Conservation (phyloP, 2,888 invertebrate species). For the Silvanus unidentatus region DNA sequence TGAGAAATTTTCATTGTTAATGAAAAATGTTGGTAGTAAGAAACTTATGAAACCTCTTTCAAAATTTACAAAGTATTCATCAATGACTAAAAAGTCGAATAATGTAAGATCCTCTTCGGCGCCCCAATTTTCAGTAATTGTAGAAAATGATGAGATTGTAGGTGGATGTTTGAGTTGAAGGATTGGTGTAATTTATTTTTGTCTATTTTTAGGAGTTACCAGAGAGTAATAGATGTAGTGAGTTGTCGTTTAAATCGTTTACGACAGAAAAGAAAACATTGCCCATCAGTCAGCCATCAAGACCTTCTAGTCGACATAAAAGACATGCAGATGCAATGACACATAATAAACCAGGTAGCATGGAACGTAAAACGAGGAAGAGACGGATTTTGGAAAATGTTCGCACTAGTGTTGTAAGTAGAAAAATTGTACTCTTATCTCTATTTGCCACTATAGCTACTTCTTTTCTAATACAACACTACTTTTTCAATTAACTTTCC, state of each 20-base stretch:
- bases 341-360: slow-evolving; percentile 22
- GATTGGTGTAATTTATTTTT: slow-evolving; percentile 10
- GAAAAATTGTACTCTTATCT: slow-evolving; percentile 7
- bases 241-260: slow-evolving; percentile 32
- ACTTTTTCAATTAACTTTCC: too few species aligned
- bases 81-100: slow-evolving; percentile 16
- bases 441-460: not conserved
- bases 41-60: slow-evolving; percentile 21
- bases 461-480: not conserved
- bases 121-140: slow-evolving; percentile 34
- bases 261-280: slow-evolving; percentile 28
- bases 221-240: slow-evolving; percentile 31
- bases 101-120: slow-evolving; percentile 24
- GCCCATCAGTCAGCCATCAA: slow-evolving; percentile 16
- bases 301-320: slow-evolving; percentile 38
- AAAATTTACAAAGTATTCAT: slow-evolving; percentile 29
- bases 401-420: slow-evolving; percentile 58
- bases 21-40: slow-evolving; percentile 18
- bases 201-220: slow-evolving; percentile 44
- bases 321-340: slow-evolving; percentile 36
- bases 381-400: slow-evolving; percentile 58
- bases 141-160: slow-evolving; percentile 38
- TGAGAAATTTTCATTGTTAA: slow-evolving; percentile 21
- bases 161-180: slow-evolving; percentile 19
- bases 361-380: slow-evolving; percentile 47